Evolutionary conservation across 2,113 vertebrate genomes (phyloP).

Genomic region (Indri indri): DNA sequence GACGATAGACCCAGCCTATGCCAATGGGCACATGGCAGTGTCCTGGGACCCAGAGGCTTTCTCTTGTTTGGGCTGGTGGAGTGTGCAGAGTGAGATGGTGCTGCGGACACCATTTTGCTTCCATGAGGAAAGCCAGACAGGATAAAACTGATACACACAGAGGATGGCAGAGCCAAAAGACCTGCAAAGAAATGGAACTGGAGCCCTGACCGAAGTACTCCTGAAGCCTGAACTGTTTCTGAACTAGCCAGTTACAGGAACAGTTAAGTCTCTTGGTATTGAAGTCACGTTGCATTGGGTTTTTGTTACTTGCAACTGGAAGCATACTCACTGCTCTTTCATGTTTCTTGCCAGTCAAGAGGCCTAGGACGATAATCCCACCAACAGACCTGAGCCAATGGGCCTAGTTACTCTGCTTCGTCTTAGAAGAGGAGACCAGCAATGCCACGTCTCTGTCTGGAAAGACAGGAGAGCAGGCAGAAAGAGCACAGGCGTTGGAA

Average conservation of each 20-base stretch:
- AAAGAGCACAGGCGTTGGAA: not conserved
- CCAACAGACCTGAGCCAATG: not conserved
- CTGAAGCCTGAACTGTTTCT: not conserved
- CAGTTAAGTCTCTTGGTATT: not conserved
- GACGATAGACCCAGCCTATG: not conserved
- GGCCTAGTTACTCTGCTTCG: not conserved
- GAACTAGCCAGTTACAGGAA: not conserved
- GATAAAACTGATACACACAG: not conserved
- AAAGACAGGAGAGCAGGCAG: not conserved
- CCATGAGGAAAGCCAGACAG: not conserved
- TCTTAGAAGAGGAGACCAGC: not conserved
- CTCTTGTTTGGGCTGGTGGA: not conserved
- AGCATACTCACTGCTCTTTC: not conserved
- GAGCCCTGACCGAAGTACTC: not conserved
- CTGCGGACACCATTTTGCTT: not conserved
- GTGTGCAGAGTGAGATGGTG: not conserved
- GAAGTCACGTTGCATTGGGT: not conserved
- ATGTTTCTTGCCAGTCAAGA: not conserved
- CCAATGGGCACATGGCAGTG: not conserved
- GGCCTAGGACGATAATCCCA: not conserved
- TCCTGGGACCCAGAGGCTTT: not conserved
- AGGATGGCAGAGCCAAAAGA: not conserved
- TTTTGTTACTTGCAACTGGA: not conserved
- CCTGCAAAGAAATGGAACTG: not conserved
- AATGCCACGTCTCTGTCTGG: not conserved